phyloP scores from a whole-genome alignment of 2,888 invertebrate genomes.

The Dicyrtomina minuta region DNA sequence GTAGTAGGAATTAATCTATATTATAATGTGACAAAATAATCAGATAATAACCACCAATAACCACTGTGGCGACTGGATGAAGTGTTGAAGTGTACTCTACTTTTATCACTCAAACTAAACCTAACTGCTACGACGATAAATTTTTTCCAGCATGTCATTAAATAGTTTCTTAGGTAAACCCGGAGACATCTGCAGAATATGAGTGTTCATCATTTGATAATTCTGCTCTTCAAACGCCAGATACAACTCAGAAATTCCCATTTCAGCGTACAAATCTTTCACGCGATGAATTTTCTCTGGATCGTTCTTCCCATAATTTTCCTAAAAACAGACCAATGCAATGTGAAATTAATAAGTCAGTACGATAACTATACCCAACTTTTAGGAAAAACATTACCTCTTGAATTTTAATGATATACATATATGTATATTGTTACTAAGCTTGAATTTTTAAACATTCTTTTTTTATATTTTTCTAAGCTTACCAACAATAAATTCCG shows the following conservation, averaged over 20 bases:
- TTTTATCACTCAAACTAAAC: background rate
- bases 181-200: slow-evolving; percentile 79
- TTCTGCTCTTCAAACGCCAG: slow-evolving; percentile 80
- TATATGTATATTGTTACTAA: slow-evolving; percentile 37
- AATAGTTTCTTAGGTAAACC: slow-evolving; percentile 79
- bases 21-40: background rate
- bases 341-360: no score
- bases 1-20: background rate
- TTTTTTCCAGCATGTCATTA: slow-evolving; percentile 76
- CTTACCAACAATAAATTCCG: slow-evolving; percentile 67
- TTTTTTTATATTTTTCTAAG: background rate
- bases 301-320: slow-evolving; percentile 73
- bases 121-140: slow-evolving; percentile 61
- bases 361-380: no score
- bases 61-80: background rate
- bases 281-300: slow-evolving; percentile 68
- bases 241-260: slow-evolving; percentile 74
- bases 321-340: no score
- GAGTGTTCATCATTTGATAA: slow-evolving; percentile 76
- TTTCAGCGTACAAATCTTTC: slow-evolving; percentile 73
- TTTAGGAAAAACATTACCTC: no score
- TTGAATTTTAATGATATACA: no score
- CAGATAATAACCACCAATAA: no score
- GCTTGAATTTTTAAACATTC: background rate
- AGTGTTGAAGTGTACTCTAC: background rate